Base-by-base conservation (phyloP, 2,888 invertebrate species). In the Horisme vitalbata region DNA sequence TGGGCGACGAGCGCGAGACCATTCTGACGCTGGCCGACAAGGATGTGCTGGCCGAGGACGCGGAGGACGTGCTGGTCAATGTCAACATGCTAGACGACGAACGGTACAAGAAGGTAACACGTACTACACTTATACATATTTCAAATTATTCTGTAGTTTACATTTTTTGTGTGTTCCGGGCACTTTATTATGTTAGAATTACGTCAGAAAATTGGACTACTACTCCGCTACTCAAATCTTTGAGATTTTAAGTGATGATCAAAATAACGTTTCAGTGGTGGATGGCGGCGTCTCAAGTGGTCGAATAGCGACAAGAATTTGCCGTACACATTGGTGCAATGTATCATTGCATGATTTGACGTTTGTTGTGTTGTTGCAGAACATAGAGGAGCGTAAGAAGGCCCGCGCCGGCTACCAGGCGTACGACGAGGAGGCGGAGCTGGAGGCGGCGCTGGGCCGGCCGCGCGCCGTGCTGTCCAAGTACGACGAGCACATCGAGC, bases 1-100 rank as follows among this genome's bases (percentile, higher is more conserved):
- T 92, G 56, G 91, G 91, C 8, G 97, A 97, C 70, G 98, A 97
- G 34, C 93, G 93, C 62, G 94, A 94, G 28, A 93, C 97, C 11
- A 94, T 99, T 63, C 90, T 99, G 57, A 99, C 99, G 0, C 90
- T 99, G 37, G 96, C 98, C 72, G 99, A 99, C 88, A 94, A 95
- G 79, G 95, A 93, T 31, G 95, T 99, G 27, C 87, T 99, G 45
- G 96, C 97, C 48, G 95, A 96, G 6, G 94, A 94, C 15, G 92
- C 91, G 2, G 95, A 93, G 46, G 99, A 99, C 75, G 94, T 96
- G 11, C 91, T 99, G 36, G 93, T 99, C 46, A 99, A 97, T 78
- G 96, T 97, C 2, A 97, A 97, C 81, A 93, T 97, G 81, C 74
- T 96, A 1, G 97, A 97, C 70, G 93, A 96, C 65, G 97, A 97